A percentile compares a stretch with the other conserved stretches of the same genome.
Evolutionary conservation across 2,888 invertebrate species (phyloP).

Genomic region (Pheosia gnoma): DNA sequence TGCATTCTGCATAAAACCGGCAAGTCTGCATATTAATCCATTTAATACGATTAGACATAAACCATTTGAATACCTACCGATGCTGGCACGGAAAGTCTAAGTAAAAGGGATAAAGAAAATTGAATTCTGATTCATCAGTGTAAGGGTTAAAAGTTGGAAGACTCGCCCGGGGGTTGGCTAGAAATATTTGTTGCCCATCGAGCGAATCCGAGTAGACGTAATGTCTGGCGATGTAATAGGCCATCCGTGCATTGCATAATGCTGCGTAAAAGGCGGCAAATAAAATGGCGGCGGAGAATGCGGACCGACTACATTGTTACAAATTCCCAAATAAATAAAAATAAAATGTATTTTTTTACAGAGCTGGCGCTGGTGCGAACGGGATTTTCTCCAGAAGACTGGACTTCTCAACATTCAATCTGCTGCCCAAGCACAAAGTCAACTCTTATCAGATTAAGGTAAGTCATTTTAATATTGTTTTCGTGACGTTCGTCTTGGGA

Average conservation of each 20-base stretch:
- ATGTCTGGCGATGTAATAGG: slow-evolving; percentile 30
- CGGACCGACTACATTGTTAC: background rate
- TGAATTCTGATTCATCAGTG: slow-evolving; percentile 51
- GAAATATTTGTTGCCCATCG: slow-evolving; percentile 26
- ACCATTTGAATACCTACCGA: slow-evolving; percentile 34
- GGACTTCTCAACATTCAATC: slow-evolving; percentile 97
- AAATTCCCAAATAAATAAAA: slow-evolving; percentile 5
- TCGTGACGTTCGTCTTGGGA: too few species aligned
- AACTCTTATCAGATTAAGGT: slow-evolving; percentile 99
- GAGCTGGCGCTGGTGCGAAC: slow-evolving; percentile 94
- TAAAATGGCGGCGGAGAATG: background rate
- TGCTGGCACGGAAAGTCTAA: slow-evolving; percentile 29
- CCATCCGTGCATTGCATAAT: slow-evolving; percentile 22
- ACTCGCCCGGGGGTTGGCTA: slow-evolving; percentile 16
- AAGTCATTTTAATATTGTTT: slow-evolving; percentile 28
- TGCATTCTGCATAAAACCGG: slow-evolving; percentile 33
- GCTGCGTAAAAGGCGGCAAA: slow-evolving; percentile 9
- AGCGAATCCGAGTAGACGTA: slow-evolving; percentile 31
- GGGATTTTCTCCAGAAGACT: slow-evolving; percentile 96
- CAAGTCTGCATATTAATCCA: slow-evolving; percentile 42
- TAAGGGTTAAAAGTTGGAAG: slow-evolving; percentile 37
- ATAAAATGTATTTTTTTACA: slow-evolving; percentile 72
- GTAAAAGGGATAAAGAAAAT: slow-evolving; percentile 42
- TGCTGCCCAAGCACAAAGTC: slow-evolving; percentile 96
- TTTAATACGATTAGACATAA: slow-evolving; percentile 48